Evolutionary conservation across 2,113 vertebrate genomes (phyloP).

Genomic region (Apus apus): DNA sequence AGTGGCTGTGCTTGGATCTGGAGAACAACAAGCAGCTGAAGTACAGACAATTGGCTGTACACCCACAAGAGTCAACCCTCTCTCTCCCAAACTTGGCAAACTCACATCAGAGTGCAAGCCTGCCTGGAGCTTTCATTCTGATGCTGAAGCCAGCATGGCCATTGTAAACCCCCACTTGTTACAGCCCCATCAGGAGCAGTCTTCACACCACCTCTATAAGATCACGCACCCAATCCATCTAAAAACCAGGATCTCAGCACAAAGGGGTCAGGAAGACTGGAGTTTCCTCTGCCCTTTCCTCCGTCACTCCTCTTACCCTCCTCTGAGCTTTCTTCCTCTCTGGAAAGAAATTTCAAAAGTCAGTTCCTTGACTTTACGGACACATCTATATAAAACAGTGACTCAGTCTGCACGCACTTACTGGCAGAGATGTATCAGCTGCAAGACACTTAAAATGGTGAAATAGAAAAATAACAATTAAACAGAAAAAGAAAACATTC

Average conservation of each 20-base stretch:
- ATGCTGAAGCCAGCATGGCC: neutral
- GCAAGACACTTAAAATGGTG: constrained; percentile 27
- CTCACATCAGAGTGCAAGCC: neutral
- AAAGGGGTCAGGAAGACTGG: neutral
- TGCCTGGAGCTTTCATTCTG: neutral
- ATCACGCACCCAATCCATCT: neutral
- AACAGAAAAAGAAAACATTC: constrained; percentile 17
- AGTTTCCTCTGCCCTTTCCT: neutral
- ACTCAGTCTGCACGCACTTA: constrained; percentile 44
- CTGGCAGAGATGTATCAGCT: constrained; percentile 38
- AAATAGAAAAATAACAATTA: constrained; percentile 37
- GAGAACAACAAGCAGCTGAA: neutral
- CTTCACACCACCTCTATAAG: neutral
- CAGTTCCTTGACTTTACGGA: constrained; percentile 36
- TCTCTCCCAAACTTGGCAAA: neutral
- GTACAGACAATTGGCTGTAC: neutral
- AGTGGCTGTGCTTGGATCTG: neutral
- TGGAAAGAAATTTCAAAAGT: constrained; percentile 33
- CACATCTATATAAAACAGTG: constrained; percentile 43
- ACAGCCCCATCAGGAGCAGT: neutral
- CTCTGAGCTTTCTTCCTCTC: constrained; percentile 6
- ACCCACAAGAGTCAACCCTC: neutral
- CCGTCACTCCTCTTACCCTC: neutral
- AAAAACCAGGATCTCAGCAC: neutral
- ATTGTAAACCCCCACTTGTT: neutral